Percentiles rank a stretch among this genome's conserved stretches.
Evolutionary conservation across 2,113 vertebrate species (phyloP).

Genomic region (Albula glossodonta): DNA sequence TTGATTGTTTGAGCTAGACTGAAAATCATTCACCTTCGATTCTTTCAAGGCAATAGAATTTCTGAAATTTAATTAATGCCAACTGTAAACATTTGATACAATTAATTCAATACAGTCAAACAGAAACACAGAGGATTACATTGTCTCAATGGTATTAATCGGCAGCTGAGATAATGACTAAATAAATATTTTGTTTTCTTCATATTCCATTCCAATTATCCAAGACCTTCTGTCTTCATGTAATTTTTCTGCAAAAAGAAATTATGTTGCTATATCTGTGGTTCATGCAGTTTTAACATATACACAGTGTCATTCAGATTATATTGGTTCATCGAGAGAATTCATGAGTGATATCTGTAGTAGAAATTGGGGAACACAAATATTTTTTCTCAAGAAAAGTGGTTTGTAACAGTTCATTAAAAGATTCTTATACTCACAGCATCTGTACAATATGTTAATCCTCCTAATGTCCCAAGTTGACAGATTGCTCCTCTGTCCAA

Average conservation of each 20-base stretch:
- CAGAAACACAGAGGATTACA: background rate
- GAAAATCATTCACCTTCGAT: too few species aligned
- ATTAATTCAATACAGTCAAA: background rate
- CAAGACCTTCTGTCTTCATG: background rate
- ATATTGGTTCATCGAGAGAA: too few species aligned
- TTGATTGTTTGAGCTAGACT: too few species aligned
- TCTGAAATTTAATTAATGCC: background rate
- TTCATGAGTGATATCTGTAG: too few species aligned
- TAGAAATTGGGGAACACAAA: too few species aligned
- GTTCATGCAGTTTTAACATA: too few species aligned
- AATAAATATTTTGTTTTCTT: background rate
- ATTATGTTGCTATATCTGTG: too few species aligned
- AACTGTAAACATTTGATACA: background rate
- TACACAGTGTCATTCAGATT: too few species aligned
- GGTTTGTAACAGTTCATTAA: background rate
- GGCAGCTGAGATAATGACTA: background rate
- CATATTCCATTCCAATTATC: background rate
- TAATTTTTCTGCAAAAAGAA: conserved; percentile 2
- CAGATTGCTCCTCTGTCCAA: conserved; percentile 41
- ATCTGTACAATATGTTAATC: conserved; percentile 42
- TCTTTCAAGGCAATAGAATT: too few species aligned
- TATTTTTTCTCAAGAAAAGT: background rate
- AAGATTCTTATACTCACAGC: conserved; percentile 28
- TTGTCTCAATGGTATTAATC: background rate
- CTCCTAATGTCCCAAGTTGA: conserved; percentile 35